phyloP scores from a whole-genome alignment of 2,888 invertebrate species.

The Gryllus longicercus region DNA sequence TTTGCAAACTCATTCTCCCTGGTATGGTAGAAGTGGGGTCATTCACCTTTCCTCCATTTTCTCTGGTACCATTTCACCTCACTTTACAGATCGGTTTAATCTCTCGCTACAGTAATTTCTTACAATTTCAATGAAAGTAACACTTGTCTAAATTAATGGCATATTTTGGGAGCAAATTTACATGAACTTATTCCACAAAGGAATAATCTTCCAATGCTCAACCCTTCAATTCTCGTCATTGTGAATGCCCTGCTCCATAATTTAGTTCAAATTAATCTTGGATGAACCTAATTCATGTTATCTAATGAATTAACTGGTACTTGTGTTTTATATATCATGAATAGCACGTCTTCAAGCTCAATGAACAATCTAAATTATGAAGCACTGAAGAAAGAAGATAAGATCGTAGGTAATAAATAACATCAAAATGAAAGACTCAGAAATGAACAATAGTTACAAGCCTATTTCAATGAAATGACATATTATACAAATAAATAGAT shows the following conservation, averaged over 20 bases:
- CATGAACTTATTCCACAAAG: neutral
- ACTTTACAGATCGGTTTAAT: too few species aligned
- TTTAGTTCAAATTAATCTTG: neutral
- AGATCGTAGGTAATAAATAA: neutral
- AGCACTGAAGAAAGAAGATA: neutral
- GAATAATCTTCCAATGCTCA: neutral
- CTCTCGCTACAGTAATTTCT: too few species aligned
- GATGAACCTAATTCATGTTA: slow-evolving; percentile 1
- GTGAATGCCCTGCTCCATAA: neutral
- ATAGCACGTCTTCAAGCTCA: neutral
- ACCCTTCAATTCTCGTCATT: neutral
- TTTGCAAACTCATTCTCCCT: too few species aligned
- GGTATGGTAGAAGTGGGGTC: too few species aligned
- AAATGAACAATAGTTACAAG: neutral
- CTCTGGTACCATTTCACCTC: too few species aligned
- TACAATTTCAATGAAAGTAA: too few species aligned
- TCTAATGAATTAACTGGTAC: neutral
- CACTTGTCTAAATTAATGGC: too few species aligned
- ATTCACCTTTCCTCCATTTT: too few species aligned
- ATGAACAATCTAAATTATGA: neutral
- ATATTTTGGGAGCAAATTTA: too few species aligned
- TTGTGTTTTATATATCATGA: neutral
- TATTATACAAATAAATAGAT: neutral
- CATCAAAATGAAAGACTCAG: neutral
- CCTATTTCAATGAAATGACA: neutral